Evolutionary conservation across 2,888 invertebrate genomes (phyloP), one percentile per base, ranked within the genome.

Genomic region (Drosophila mayaguana): DNA sequence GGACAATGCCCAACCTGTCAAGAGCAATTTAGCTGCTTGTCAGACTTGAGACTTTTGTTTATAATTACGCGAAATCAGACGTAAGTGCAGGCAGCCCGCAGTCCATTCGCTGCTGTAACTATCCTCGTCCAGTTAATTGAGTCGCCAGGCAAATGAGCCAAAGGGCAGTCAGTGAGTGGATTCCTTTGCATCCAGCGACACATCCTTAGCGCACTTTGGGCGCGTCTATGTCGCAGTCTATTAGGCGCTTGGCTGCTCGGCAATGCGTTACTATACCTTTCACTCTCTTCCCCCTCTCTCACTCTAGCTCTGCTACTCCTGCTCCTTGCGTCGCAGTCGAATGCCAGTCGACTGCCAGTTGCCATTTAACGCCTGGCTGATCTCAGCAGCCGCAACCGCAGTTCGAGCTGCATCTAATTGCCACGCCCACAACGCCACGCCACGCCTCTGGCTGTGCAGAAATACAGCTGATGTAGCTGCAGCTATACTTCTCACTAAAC

Each of bases 291-390:
- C n/a, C 4, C 32, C 32, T 42, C 18, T 25, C 20, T 25, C 6
- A 3, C 8, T 22, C 38, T 40, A 43, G 45, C 12, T 50, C 22
- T 14, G 11, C n/a, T 32, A 12, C 9, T 9, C 18, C 18, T 34
- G 9, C 20, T 9, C 20, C 22, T 45, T 18, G 50, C 5, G 56
- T 63, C 78, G 50, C 62, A 69, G 65, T 62, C 75, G 32, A 71
- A 55, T 80, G 63, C n/a, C n/a, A n/a, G n/a, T n/a, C n/a, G n/a
- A 43, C 73, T 88, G 81, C 70, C 78, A 81, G 71, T 79, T 76
- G 89, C 79, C 73, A 88, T 90, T 89, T 91, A 77, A 78, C 83
- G 83, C 76, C 76, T 86, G 73, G 86, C 65, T 88, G 81, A 75
- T 69, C 71, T 50, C 38, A 38, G 84, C 62, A 50, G 68, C 69